Evolutionary conservation across 2,113 vertebrate genomes (phyloP), one percentile per base, ranked within the genome.

Genomic region (Plecturocebus donacophilus): DNA sequence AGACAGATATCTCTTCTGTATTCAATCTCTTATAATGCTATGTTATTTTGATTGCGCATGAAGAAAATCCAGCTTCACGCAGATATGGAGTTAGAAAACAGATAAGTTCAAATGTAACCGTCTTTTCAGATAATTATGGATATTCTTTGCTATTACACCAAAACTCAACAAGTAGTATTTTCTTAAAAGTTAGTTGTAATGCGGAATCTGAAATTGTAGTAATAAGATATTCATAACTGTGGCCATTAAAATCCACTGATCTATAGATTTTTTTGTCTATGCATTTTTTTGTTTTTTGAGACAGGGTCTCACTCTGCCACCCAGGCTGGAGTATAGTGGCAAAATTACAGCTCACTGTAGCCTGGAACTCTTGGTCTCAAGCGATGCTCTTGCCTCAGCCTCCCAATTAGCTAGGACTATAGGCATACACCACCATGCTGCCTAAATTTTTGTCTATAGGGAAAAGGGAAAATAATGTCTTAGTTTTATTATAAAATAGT

Each of bases 121-220:
- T 7, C 3, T 89, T 92, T 52, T 79, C 38, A 73, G 35, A 45
- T 49, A 47, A 77, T 35, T 77, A 1, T 87, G 23, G 5, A 10
- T 70, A 70, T 83, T 95, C 79, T 95, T 92, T 85, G 30, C 38
- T 75, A 91, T 47, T 95, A 83, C 2, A 61, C 32, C 21, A 79
- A 89, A 75, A 75, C 14, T 82, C 49, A 86, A 52, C 27, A 88
- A 79, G 30, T 77, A 97, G 35, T 56, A 73, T 17, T 61, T 91
- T 90, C 90, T 82, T 95, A 87, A 76, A 95, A 82, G 35, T 87
- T 96, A 45, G 23, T 35, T 75, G 45, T 47, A 84, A 75, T 23
- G 2, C 75, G 12, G 11, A 66, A 66, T 89, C n/a, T 56, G 73
- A 27, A 86, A 40, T 89, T 16, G 61, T 35, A 93, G 30, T 82